Evolutionary conservation across 2,888 invertebrate genomes (phyloP), one percentile per base, ranked within the genome.

Genomic region (Latheticus oryzae): DNA sequence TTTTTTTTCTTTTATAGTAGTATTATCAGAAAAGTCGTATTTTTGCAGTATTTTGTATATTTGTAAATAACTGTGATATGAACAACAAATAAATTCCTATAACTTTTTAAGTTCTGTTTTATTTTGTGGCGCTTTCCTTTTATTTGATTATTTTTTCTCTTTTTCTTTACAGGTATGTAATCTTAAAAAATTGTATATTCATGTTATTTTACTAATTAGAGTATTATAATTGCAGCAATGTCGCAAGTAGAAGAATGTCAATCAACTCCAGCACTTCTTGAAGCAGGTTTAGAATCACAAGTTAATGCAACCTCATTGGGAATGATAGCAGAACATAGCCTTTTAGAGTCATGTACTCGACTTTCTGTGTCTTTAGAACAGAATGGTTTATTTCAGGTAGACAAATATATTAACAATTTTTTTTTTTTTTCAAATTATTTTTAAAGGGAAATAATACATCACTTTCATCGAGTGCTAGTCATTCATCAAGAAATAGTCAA

Each of bases 201-300:
- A 2, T 33, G 17, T 3, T 19, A 47, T 16, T 13, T 43, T 26
- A 12, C 17, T 9, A 1, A 15, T 43, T 32, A 32, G 12, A 11
- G 19, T 35, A 15, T 21, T 60, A n/a, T n/a, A n/a, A n/a, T 74
- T 74, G 12, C 79, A 88, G 89, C 87, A 58, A 83, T 91, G 83
- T 85, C 91, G 30, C 90, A 91, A 73, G 91, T 91, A 67, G 93
- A 94, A 76, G 93, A 94, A 81, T 92, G 93, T 69, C 93, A 93
- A 77, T 93, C 93, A 54, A 93, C 93, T 71, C 93, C 93, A 37
- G 90, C 93, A 42, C 79, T 93, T 71, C 84, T 89, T 71, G 90
- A 91, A 73, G 85, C 86, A 57, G 86, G 83, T 67, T 71, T 80
- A 8, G 77, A 79, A 67, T 81, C 82, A 21, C 82, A 81, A 66